Conservation (phyloP, 2,888 invertebrate species). For the Allacma fusca region DNA sequence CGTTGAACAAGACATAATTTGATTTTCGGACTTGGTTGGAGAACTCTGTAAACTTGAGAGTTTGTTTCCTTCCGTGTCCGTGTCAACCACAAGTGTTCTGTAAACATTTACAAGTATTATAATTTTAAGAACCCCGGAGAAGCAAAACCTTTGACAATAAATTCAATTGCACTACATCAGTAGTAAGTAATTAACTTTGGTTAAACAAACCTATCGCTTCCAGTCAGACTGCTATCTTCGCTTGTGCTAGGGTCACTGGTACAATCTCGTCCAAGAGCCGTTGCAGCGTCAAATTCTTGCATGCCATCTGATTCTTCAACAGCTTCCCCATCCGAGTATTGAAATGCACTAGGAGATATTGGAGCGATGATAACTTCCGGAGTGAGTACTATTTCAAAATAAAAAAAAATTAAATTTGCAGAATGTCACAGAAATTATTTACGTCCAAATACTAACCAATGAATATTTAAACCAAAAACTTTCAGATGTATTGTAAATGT, state of each 20-base stretch:
- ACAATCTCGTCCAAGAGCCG: not conserved
- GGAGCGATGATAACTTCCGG: slow-evolving; percentile 32
- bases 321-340: slow-evolving; percentile 22
- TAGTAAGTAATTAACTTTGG: not conserved
- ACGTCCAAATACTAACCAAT: no score
- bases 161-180: not conserved
- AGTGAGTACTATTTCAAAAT: not conserved
- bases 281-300: slow-evolving; percentile 34
- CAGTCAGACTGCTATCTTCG: slow-evolving; percentile 34
- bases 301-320: slow-evolving; percentile 3
- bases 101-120: not conserved
- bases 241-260: slow-evolving; percentile 36
- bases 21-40: slow-evolving; percentile 2
- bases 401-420: not conserved
- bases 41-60: not conserved
- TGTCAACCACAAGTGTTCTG: not conserved
- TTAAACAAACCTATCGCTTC: slow-evolving; percentile 30
- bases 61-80: not conserved
- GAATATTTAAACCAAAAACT: no score
- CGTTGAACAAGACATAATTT: not conserved
- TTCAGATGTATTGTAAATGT: no score
- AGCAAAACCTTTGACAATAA: no score
- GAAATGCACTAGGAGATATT: slow-evolving; percentile 34
- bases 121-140: no score
- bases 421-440: no score